phyloP scores from a whole-genome alignment of 2,113 vertebrate species.

The Menidia beryllina region DNA sequence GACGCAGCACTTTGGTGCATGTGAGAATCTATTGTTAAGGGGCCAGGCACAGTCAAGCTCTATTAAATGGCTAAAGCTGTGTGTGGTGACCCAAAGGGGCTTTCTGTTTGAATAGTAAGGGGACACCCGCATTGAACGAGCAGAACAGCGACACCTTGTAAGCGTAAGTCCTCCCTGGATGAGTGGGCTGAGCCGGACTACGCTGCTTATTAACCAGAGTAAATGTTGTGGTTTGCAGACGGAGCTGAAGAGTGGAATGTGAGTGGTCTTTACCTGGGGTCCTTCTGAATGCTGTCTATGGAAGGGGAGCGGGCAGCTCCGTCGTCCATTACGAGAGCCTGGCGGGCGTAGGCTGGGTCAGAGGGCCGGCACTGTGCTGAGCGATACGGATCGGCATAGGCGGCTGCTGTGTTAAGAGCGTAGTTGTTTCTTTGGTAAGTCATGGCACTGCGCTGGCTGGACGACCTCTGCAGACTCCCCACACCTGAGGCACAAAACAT shows the following conservation, averaged over 20 bases:
- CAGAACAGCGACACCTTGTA: slow-evolving; percentile 66
- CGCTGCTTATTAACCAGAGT: slow-evolving; percentile 8
- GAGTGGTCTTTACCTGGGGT: slow-evolving; percentile 86
- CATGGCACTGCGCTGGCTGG: slow-evolving; percentile 93
- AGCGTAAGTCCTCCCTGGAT: slow-evolving; percentile 50
- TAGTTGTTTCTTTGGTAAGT: slow-evolving; percentile 96
- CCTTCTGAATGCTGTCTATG: slow-evolving; percentile 98
- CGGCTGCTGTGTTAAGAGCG: slow-evolving; percentile 85
- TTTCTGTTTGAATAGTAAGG: slow-evolving; percentile 73
- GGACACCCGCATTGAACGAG: slow-evolving; percentile 65
- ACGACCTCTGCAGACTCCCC: slow-evolving; percentile 92
- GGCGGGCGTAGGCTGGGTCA: slow-evolving; percentile 84
- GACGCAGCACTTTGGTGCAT: slow-evolving; percentile 53
- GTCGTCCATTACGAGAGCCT: slow-evolving; percentile 82
- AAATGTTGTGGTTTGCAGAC: slow-evolving; percentile 1
- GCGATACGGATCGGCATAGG: slow-evolving; percentile 90
- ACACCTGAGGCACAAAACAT: slow-evolving; percentile 79
- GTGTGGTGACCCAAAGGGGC: slow-evolving; percentile 50
- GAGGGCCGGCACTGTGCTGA: slow-evolving; percentile 86
- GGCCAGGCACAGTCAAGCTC: slow-evolving; percentile 45
- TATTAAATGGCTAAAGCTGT: slow-evolving; percentile 49
- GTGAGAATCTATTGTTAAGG: slow-evolving; percentile 64
- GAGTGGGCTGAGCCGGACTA: slow-evolving; percentile 18
- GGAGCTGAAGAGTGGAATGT: not conserved
- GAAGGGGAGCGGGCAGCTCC: slow-evolving; percentile 92